Conservation (phyloP, 1,140 invertebrate species). For the Zaprionus kolodkinae region DNA sequence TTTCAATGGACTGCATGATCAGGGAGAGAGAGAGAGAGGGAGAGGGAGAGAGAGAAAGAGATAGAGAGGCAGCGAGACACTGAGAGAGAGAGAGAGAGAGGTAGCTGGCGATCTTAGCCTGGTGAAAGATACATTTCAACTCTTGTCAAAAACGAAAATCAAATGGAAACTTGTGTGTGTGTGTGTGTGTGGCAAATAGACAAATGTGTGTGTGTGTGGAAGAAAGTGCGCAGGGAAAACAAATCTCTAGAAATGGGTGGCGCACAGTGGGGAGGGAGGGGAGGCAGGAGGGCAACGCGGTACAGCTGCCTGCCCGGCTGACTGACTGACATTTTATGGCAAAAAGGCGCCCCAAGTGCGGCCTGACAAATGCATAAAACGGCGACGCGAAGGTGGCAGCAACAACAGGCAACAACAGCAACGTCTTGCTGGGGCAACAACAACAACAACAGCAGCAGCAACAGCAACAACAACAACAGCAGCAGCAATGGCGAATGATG, state of each 20-base stretch:
- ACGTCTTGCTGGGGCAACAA: slow-evolving; percentile 12
- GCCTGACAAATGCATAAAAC: slow-evolving; percentile 81
- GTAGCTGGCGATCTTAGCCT: slow-evolving; percentile 27
- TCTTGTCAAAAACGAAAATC: slow-evolving; percentile 77
- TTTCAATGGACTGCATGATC: slow-evolving; percentile 24
- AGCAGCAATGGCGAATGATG: slow-evolving; percentile 32
- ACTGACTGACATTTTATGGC: slow-evolving; percentile 77
- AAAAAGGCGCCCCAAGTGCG: slow-evolving; percentile 60
- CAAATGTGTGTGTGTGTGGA: slow-evolving; percentile 76
- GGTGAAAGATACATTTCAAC: slow-evolving; percentile 82
- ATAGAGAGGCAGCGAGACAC: not conserved
- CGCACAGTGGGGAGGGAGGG: not conserved
- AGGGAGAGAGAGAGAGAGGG: not conserved
- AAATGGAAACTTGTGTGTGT: slow-evolving; percentile 53
- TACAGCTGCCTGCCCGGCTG: slow-evolving; percentile 29
- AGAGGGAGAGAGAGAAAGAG: slow-evolving; percentile 1
- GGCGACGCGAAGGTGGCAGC: slow-evolving; percentile 16
- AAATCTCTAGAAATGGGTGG: slow-evolving; percentile 7
- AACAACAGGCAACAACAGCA: slow-evolving; percentile 35
- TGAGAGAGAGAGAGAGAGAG: not conserved
- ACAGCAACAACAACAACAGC: slow-evolving; percentile 16
- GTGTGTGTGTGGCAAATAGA: slow-evolving; percentile 57
- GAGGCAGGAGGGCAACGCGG: slow-evolving; percentile 14
- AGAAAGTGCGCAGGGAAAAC: slow-evolving; percentile 63
- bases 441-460: slow-evolving; percentile 11